Evolutionary conservation across 2,888 invertebrate species (phyloP).

Genomic region (Tuberolachnus salignus): DNA sequence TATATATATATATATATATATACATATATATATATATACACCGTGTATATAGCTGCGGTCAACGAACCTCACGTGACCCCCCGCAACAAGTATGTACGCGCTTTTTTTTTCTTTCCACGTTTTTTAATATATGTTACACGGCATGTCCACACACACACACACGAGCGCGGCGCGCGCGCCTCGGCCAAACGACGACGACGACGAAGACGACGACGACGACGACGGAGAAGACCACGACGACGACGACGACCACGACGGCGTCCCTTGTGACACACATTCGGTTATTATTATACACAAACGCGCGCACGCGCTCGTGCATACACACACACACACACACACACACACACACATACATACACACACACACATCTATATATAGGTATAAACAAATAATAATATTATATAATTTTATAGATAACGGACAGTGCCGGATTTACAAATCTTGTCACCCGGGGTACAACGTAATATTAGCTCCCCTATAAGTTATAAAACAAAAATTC

Average conservation of each 20-base stretch:
- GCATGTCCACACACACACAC: conserved; percentile 13
- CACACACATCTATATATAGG: neutral
- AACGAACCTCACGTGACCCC: conserved; percentile 55
- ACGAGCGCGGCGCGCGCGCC: neutral
- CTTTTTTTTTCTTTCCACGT: conserved; percentile 21
- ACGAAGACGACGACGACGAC: neutral
- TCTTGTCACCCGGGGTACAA: too few species aligned
- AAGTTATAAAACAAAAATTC: too few species aligned
- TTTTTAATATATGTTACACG: conserved; percentile 44
- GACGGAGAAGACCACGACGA: neutral
- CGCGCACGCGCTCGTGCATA: neutral
- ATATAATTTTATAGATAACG: neutral
- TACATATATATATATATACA: neutral
- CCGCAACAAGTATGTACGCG: conserved; percentile 54
- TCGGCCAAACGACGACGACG: neutral
- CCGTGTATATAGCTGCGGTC: conserved; percentile 27
- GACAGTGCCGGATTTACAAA: too few species aligned
- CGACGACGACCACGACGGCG: neutral
- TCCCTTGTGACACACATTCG: conserved; percentile 52
- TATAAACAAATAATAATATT: neutral
- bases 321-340: neutral
- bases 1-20: neutral
- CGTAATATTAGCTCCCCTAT: too few species aligned
- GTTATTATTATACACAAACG: conserved; percentile 2
- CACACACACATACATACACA: neutral